A percentile compares a stretch with the other conserved stretches of the same genome.
phyloP scores from a whole-genome alignment of 2,113 vertebrate species.

The Entelurus aequoreus region DNA sequence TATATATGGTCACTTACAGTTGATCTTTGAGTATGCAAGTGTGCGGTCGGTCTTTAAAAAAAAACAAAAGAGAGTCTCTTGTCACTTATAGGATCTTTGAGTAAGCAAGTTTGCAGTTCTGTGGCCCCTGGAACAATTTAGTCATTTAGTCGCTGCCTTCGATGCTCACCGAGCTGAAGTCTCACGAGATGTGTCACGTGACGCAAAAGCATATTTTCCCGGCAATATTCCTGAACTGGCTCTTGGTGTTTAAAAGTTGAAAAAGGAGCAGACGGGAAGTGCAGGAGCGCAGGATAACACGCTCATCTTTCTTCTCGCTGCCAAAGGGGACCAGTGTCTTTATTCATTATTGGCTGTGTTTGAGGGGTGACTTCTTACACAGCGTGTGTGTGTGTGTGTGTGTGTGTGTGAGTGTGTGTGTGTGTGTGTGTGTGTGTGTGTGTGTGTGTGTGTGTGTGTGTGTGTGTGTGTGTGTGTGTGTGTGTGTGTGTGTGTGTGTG shows the following conservation, averaged over 20 bases:
- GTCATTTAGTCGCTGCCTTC: too few species aligned
- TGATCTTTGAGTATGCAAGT: not conserved
- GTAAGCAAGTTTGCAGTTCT: too few species aligned
- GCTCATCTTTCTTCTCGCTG: constrained; percentile 57
- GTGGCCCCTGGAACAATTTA: too few species aligned
- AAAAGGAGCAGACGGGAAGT: constrained; percentile 40
- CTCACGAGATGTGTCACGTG: too few species aligned
- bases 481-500: constrained; percentile 13
- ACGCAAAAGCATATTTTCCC: too few species aligned
- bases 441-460: not conserved
- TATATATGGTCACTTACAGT: too few species aligned
- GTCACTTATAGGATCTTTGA: constrained; percentile 11
- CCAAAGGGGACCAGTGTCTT: constrained; percentile 43
- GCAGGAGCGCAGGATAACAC: constrained; percentile 45
- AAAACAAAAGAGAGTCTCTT: constrained; percentile 12
- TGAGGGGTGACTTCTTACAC: not conserved
- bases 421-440: not conserved
- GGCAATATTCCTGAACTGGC: too few species aligned
- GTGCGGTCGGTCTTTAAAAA: too few species aligned
- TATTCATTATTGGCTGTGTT: constrained; percentile 27
- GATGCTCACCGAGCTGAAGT: too few species aligned
- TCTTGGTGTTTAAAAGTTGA: constrained; percentile 54
- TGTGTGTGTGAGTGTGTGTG: not conserved
- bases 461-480: constrained; percentile 1
- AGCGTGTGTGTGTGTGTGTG: constrained; percentile 2